A percentile compares a stretch with the other conserved stretches of the same genome.
Conservation (phyloP, 2,113 vertebrate genomes). For the Gorsachius goisagi region DNA sequence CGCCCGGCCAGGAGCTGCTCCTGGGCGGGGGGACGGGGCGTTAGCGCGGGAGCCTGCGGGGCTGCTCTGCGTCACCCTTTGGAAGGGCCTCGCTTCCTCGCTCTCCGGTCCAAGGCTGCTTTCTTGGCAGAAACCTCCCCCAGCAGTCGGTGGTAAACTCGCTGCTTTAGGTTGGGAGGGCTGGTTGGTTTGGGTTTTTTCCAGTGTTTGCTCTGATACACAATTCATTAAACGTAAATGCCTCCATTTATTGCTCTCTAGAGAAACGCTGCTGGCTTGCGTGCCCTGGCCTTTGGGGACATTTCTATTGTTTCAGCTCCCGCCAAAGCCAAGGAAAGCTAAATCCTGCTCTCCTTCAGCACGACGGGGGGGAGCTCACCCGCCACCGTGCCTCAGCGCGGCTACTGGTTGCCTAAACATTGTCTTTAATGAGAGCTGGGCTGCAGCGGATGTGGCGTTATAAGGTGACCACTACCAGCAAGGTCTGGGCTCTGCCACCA, state of each 20-base stretch:
- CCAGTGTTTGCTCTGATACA: slow-evolving; percentile 36
- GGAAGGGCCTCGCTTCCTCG: slow-evolving; percentile 3
- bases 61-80: slow-evolving; percentile 24
- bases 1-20: background rate
- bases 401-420: background rate
- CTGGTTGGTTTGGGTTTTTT: background rate
- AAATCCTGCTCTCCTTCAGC: background rate
- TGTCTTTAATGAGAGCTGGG: background rate
- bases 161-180: background rate
- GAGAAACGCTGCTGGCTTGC: background rate
- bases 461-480: background rate
- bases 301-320: slow-evolving; percentile 44
- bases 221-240: slow-evolving; percentile 43
- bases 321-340: background rate
- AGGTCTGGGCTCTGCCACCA: background rate
- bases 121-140: slow-evolving; percentile 24
- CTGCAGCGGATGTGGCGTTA: background rate
- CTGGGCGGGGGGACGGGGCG: rapidly evolving
- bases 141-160: background rate
- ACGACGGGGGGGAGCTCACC: background rate
- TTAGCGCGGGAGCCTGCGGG: background rate
- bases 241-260: slow-evolving; percentile 2
- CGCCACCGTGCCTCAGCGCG: background rate
- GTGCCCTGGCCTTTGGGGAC: background rate
- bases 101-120: background rate